Conservation (phyloP, 1,140 invertebrate species). For the Platyscapa corneri region DNA sequence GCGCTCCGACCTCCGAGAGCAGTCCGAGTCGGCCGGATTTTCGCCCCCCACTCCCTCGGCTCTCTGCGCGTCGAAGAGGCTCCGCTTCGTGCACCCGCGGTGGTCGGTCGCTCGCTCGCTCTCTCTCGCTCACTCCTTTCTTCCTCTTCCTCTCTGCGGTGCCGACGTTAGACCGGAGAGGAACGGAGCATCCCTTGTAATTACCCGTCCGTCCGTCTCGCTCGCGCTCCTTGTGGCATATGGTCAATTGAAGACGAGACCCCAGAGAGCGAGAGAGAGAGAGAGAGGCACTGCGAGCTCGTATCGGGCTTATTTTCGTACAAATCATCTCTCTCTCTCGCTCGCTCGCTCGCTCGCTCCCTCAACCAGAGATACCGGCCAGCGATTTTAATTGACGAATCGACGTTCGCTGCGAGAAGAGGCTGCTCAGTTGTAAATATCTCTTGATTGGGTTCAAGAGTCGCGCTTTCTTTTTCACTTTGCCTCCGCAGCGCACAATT, state of each 20-base stretch:
- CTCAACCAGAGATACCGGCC: no score
- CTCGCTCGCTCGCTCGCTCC: background rate
- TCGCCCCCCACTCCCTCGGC: constrained; percentile 42
- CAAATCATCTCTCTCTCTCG: constrained; percentile 52
- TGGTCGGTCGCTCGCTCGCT: constrained; percentile 21
- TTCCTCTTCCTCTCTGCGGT: background rate
- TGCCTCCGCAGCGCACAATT: no score
- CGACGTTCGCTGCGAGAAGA: no score
- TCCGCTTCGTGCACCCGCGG: constrained; percentile 45
- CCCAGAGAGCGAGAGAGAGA: no score
- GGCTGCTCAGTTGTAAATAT: constrained; percentile 34
- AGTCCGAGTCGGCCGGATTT: constrained; percentile 13
- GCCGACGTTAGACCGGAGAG: constrained; percentile 12
- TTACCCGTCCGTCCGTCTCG: constrained; percentile 60
- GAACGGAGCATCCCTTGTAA: constrained; percentile 72
- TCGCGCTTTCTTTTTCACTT: background rate
- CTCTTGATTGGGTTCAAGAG: background rate
- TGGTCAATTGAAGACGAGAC: constrained; percentile 56
- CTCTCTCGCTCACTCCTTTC: background rate
- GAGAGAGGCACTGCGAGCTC: background rate
- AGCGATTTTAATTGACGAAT: constrained; percentile 46
- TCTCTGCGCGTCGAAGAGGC: constrained; percentile 31
- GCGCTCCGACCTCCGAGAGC: constrained; percentile 1
- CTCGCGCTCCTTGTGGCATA: constrained; percentile 57
- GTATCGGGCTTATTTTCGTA: constrained; percentile 61